Percentiles rank a stretch among this genome's conserved stretches.
Evolutionary conservation across 1,140 invertebrate species (phyloP).

Genomic region (Brachionus asplanchnoidis): DNA sequence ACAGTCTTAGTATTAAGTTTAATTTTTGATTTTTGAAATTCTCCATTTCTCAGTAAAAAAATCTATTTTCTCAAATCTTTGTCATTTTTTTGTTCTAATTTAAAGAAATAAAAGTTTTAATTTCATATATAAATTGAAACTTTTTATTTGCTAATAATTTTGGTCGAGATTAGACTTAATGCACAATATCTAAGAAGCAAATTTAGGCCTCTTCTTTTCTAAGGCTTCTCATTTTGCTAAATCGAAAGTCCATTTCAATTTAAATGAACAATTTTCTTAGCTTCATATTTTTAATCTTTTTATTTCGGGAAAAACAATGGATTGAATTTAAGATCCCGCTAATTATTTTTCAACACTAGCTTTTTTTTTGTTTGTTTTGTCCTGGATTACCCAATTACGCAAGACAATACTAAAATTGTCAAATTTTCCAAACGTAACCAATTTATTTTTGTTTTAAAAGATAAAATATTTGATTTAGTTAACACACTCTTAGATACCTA

Average conservation of each 20-base stretch:
- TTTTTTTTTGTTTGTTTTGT: constrained; percentile 7
- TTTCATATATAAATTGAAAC: not conserved
- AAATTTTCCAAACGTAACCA: not conserved
- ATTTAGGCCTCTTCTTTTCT: not conserved
- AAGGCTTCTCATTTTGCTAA: not conserved
- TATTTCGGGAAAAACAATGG: not conserved
- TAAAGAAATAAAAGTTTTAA: not conserved
- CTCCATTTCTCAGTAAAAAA: not conserved
- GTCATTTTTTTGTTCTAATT: not conserved
- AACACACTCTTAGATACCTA: too few relatives aligned
- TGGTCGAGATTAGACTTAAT: not conserved
- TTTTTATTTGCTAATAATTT: constrained; percentile 11
- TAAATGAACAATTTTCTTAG: not conserved
- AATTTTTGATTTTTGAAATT: constrained; percentile 22
- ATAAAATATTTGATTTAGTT: not conserved
- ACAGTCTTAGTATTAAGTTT: constrained; percentile 13
- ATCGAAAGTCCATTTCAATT: not conserved
- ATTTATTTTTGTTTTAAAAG: not conserved
- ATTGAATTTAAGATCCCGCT: not conserved
- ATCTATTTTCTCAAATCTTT: not conserved
- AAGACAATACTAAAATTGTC: not conserved
- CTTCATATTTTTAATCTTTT: not conserved
- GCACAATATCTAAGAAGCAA: not conserved
- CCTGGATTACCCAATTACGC: not conserved
- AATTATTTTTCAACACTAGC: not conserved